A percentile compares a stretch with the other conserved stretches of the same genome.
phyloP scores from a whole-genome alignment of 2,113 vertebrate genomes.

The Leucopternis melanops region DNA sequence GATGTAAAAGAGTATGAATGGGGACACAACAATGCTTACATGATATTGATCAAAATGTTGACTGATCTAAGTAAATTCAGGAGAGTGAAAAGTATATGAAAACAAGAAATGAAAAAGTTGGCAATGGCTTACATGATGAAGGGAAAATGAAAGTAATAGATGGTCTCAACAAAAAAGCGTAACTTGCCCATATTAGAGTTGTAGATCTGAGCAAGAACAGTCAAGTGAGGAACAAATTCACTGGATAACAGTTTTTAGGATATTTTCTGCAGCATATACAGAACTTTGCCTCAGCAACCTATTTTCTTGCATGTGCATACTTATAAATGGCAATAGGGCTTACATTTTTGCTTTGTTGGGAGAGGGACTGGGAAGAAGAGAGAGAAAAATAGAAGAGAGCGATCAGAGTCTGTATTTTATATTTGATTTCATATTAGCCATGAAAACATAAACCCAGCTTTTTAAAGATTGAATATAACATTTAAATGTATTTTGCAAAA shows the following conservation, averaged over 20 bases:
- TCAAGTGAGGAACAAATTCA: slow-evolving; percentile 26
- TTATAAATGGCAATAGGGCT: neutral
- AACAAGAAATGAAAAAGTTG: neutral
- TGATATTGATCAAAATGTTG: neutral
- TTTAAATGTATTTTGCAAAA: neutral
- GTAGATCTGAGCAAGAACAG: neutral
- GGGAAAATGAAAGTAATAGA: slow-evolving; percentile 4
- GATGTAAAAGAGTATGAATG: neutral
- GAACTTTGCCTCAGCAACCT: neutral
- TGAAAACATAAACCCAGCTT: neutral
- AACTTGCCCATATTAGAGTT: neutral
- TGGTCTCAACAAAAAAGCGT: neutral
- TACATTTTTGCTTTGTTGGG: neutral
- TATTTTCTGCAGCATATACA: neutral
- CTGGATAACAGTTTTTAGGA: neutral
- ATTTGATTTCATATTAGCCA: neutral
- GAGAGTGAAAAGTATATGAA: neutral
- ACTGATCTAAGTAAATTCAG: neutral
- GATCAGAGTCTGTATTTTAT: neutral
- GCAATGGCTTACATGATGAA: neutral
- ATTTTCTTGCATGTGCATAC: neutral
- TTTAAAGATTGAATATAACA: neutral
- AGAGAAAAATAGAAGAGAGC: neutral
- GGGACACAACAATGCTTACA: neutral
- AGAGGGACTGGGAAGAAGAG: neutral